Percentiles rank a stretch among this genome's conserved stretches.
phyloP scores from a whole-genome alignment of 1,140 invertebrate genomes.

The Charaxes varanes region DNA sequence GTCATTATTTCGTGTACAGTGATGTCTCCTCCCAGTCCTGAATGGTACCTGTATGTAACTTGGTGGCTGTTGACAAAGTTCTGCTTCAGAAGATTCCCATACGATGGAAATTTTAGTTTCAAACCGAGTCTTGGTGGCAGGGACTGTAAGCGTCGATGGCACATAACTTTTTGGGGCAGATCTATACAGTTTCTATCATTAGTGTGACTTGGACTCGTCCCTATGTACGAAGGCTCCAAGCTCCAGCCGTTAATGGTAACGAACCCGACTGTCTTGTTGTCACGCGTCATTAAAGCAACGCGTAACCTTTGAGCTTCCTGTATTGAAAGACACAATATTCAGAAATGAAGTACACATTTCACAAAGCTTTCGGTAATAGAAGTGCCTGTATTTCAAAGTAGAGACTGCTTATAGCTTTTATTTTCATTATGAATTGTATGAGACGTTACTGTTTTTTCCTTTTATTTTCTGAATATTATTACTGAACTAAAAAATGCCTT shows the following conservation, averaged over 20 bases:
- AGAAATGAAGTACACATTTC: no score
- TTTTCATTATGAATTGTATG: no score
- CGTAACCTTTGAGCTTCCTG: constrained; percentile 77
- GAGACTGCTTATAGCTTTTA: no score
- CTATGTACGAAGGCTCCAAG: constrained; percentile 82
- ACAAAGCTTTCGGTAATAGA: no score
- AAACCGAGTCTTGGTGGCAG: constrained; percentile 86
- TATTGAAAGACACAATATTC: constrained; percentile 1
- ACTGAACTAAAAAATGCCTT: background rate
- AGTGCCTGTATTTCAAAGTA: no score
- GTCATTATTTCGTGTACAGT: constrained; percentile 95
- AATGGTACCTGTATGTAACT: constrained; percentile 93
- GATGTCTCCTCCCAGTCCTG: constrained; percentile 91
- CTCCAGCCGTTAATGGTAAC: constrained; percentile 89
- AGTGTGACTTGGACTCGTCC: constrained; percentile 82
- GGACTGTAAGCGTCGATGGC: constrained; percentile 89
- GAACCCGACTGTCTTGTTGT: constrained; percentile 84
- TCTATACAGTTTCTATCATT: constrained; percentile 54
- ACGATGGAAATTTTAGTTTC: constrained; percentile 84
- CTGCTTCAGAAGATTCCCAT: constrained; percentile 72
- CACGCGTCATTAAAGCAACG: constrained; percentile 76
- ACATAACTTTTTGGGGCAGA: constrained; percentile 70
- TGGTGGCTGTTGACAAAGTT: constrained; percentile 86
- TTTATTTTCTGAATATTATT: no score
- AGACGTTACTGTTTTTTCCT: no score